Conservation (phyloP, 1,140 invertebrate species). For the Dryas iulia region DNA sequence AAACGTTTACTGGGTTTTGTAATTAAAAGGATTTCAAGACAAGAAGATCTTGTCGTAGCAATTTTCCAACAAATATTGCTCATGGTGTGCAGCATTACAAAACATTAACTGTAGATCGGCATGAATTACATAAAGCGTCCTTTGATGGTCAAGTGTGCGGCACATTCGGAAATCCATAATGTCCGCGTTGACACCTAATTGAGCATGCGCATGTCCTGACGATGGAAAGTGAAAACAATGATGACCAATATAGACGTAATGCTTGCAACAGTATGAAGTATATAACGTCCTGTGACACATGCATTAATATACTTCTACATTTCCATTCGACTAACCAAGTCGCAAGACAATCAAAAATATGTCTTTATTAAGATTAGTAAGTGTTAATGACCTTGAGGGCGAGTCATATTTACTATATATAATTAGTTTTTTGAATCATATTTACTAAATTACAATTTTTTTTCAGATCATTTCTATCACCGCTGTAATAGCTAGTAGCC, state of each 20-base stretch:
- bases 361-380: constrained; percentile 68
- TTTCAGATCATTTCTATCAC: constrained; percentile 58
- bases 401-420: background rate
- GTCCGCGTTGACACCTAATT: constrained; percentile 62
- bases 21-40: too few species aligned
- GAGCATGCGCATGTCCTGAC: constrained; percentile 66
- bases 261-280: constrained; percentile 77
- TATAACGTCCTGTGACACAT: constrained; percentile 68
- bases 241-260: constrained; percentile 61
- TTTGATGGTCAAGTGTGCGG: constrained; percentile 53
- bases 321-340: constrained; percentile 61
- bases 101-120: background rate
- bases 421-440: background rate
- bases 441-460: constrained; percentile 19
- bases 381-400: constrained; percentile 26
- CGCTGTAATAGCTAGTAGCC: constrained; percentile 60
- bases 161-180: constrained; percentile 61
- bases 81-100: background rate
- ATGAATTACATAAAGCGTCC: constrained; percentile 60
- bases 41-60: too few species aligned
- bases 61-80: too few species aligned
- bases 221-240: constrained; percentile 74
- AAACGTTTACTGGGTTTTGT: too few species aligned
- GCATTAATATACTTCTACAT: constrained; percentile 58
- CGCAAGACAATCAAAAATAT: constrained; percentile 50